These are phyloP conservation scores for Geotrypetes seraphini DNA, from an alignment of 2,797 vertebrate genomes.

Conservation along the genomic window DNA sequence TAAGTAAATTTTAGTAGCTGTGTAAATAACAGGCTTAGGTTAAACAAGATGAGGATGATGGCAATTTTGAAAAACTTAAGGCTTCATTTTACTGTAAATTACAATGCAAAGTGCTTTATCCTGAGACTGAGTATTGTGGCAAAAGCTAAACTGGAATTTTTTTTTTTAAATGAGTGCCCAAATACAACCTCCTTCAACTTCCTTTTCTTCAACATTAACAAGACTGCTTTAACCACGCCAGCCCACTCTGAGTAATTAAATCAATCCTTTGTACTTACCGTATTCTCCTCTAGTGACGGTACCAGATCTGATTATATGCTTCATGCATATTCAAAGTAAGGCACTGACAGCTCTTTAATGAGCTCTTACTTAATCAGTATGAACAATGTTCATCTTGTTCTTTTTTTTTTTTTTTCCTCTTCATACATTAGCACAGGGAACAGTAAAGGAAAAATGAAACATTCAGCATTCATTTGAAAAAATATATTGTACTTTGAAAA, in stretches of 20 bases:
- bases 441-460: constrained; percentile 68
- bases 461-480: constrained; percentile 71
- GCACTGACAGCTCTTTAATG: constrained; percentile 93
- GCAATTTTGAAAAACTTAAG: constrained; percentile 61
- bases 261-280: constrained; percentile 88
- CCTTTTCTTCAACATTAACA: constrained; percentile 78
- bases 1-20: constrained; percentile 33
- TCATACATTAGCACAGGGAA: constrained; percentile 70
- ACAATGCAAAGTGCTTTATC: constrained; percentile 65
- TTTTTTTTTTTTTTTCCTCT: constrained; percentile 65
- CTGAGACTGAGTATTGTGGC: constrained; percentile 65
- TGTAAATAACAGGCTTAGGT: constrained; percentile 61
- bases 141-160: constrained; percentile 70
- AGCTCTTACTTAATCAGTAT: constrained; percentile 94
- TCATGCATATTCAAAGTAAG: constrained; percentile 94
- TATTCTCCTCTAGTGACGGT: constrained; percentile 75
- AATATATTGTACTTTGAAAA: constrained; percentile 84
- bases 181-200: constrained; percentile 75
- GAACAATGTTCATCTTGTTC: constrained; percentile 97
- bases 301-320: constrained; percentile 87
- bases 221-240: constrained; percentile 79
- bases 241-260: constrained; percentile 96
- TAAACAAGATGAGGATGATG: constrained; percentile 62
- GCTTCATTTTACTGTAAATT: constrained; percentile 69
- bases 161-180: constrained; percentile 49